A percentile compares a stretch with the other conserved stretches of the same genome.
phyloP scores from a whole-genome alignment of 2,797 vertebrate species.

The Mormyrus hasselquistii region DNA sequence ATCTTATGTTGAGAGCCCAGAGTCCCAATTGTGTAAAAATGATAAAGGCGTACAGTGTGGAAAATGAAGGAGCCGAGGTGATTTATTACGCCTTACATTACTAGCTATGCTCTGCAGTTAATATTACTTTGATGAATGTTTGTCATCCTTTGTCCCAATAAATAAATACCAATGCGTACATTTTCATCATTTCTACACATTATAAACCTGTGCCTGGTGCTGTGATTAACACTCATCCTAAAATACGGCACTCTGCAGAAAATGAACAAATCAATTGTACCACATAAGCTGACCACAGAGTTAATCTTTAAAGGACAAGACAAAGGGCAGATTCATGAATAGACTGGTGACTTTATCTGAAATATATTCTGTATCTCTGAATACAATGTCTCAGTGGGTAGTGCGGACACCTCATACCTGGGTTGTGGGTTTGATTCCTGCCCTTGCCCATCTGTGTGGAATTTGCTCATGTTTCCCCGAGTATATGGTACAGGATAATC shows the following conservation, averaged over 20 bases:
- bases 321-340: background rate
- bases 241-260: background rate
- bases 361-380: background rate
- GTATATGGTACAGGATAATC: background rate
- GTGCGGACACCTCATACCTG: background rate
- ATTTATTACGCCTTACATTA: slow-evolving; percentile 12
- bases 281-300: background rate
- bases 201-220: slow-evolving; percentile 1
- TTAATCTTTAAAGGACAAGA: background rate
- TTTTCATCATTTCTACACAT: slow-evolving; percentile 16
- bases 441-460: background rate
- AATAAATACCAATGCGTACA: slow-evolving; percentile 18
- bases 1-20: background rate
- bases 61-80: slow-evolving; percentile 9
- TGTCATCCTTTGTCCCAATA: slow-evolving; percentile 4
- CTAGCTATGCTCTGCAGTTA: slow-evolving; percentile 11
- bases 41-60: slow-evolving; percentile 7
- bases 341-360: background rate
- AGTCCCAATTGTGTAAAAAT: background rate
- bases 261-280: background rate
- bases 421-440: background rate
- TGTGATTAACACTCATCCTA: slow-evolving; percentile 7
- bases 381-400: background rate
- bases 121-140: slow-evolving; percentile 18
- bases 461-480: background rate